phyloP scores from a whole-genome alignment of 2,113 vertebrate species.

The Craseonycteris thonglongyai region DNA sequence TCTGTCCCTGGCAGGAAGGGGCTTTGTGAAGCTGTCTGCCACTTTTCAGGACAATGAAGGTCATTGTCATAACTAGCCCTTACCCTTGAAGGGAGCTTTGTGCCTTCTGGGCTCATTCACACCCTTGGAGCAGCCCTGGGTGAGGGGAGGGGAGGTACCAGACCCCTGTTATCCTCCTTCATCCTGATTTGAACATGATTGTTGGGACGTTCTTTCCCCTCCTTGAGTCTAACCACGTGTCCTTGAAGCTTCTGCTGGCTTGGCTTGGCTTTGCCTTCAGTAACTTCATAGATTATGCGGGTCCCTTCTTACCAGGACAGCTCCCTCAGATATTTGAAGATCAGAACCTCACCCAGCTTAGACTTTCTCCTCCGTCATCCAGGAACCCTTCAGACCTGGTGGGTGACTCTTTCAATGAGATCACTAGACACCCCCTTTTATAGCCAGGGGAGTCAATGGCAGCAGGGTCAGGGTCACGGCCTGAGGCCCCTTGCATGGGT shows the following conservation, averaged over 20 bases:
- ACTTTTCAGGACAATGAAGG: background rate
- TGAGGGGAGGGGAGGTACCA: background rate
- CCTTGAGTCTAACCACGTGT: background rate
- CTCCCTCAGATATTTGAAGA: background rate
- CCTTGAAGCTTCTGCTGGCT: background rate
- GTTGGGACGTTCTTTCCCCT: background rate
- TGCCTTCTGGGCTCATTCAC: background rate
- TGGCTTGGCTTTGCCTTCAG: background rate
- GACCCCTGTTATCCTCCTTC: background rate
- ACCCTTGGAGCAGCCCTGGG: background rate
- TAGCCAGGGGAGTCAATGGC: background rate
- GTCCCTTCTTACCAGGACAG: background rate
- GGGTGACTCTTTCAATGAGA: background rate
- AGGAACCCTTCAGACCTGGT: background rate
- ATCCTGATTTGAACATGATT: background rate
- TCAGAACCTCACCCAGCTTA: background rate
- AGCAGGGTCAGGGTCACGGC: background rate
- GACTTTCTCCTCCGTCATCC: background rate
- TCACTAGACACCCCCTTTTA: too few relatives aligned
- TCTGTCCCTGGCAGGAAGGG: background rate
- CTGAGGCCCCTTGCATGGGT: background rate
- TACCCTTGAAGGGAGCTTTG: background rate
- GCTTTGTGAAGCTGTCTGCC: background rate
- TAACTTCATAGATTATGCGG: background rate
- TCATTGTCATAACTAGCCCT: background rate